These are phyloP conservation scores for Pitangus sulphuratus DNA, from an alignment of 2,797 vertebrate species.

Conservation along the genomic window DNA sequence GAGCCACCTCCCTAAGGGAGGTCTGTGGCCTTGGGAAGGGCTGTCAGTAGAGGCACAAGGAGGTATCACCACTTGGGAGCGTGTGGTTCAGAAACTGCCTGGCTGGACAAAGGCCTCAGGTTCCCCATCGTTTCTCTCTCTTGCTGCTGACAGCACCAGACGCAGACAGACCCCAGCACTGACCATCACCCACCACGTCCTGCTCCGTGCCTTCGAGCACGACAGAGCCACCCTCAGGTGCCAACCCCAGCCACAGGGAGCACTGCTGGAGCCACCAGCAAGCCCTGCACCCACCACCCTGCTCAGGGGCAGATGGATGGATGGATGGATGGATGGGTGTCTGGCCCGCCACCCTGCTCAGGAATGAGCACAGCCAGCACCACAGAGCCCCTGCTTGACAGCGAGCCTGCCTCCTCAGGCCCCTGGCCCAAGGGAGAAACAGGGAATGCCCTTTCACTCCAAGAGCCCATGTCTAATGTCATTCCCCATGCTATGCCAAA, in stretches of 20 bases:
- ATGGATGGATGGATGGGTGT: not conserved
- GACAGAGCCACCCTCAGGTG: accelerated
- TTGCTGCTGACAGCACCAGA: accelerated
- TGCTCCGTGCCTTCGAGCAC: accelerated
- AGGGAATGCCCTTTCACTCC: not conserved
- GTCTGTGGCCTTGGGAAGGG: not conserved
- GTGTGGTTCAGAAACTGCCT: not conserved
- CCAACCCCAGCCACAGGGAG: accelerated
- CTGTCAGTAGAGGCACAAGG: not conserved
- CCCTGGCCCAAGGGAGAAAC: not conserved
- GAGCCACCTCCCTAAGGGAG: not conserved
- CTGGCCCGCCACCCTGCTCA: accelerated
- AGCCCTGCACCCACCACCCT: not conserved
- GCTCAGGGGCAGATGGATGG: accelerated
- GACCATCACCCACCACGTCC: not conserved
- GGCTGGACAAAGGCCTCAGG: not conserved
- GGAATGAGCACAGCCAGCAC: accelerated
- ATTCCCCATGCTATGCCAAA: not conserved
- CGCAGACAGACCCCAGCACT: accelerated
- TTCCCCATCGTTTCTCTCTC: not conserved
- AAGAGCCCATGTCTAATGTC: not conserved
- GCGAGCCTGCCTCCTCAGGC: not conserved
- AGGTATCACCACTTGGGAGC: not conserved
- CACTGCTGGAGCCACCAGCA: accelerated
- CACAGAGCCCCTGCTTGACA: not conserved